Evolutionary conservation across 35 echinoderm and acorn worm species (phyloP).

Genomic region (Strongylocentrotus purpuratus): DNA sequence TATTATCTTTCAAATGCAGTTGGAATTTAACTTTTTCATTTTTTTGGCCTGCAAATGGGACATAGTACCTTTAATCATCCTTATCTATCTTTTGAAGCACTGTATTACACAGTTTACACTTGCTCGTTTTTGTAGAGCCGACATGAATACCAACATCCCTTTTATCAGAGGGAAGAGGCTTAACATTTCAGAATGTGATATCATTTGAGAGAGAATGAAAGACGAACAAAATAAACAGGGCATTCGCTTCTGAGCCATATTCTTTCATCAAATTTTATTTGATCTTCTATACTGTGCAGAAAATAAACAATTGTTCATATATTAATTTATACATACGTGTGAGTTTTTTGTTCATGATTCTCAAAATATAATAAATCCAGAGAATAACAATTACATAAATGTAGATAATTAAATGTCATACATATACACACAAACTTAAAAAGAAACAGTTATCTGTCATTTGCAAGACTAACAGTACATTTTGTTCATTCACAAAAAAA

Average conservation of each 20-base stretch:
- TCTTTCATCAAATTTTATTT: neutral
- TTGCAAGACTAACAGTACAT: too few species aligned
- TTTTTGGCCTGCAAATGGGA: too few species aligned
- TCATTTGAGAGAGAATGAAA: neutral
- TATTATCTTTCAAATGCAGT: too few species aligned
- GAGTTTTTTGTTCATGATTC: neutral
- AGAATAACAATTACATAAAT: neutral
- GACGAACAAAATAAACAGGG: neutral
- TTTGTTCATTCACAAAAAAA: too few species aligned
- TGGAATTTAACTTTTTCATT: too few species aligned
- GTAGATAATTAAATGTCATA: neutral
- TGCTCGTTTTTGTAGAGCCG: too few species aligned
- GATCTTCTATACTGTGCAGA: slow-evolving; percentile 1
- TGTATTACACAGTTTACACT: too few species aligned
- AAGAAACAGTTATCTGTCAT: neutral
- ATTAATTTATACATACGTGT: neutral
- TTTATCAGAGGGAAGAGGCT: too few species aligned
- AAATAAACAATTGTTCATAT: neutral
- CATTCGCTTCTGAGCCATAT: neutral
- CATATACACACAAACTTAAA: neutral
- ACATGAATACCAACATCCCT: too few species aligned
- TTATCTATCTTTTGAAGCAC: too few species aligned
- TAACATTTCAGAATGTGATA: too few species aligned
- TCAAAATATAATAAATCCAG: neutral
- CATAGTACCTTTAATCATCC: too few species aligned